Percentiles rank a stretch among this genome's conserved stretches.
These are phyloP conservation scores for Catocala nupta DNA, from an alignment of 2,888 invertebrate species.

Conservation along the genomic window DNA sequence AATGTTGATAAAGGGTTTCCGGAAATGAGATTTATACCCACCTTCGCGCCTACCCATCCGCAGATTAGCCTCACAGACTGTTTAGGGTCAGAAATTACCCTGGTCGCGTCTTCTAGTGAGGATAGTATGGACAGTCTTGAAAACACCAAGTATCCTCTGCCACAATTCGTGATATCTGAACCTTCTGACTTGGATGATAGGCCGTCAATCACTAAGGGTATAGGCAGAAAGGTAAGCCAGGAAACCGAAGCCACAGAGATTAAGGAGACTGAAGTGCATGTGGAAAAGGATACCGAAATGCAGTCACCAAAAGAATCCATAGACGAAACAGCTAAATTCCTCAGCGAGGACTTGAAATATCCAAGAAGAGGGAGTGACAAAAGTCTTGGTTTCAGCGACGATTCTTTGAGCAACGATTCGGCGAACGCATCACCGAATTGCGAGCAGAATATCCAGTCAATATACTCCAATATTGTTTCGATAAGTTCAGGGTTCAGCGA, in stretches of 20 bases:
- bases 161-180: constrained; percentile 91
- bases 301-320: constrained; percentile 69
- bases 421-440: constrained; percentile 86
- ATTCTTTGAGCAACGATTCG: constrained; percentile 91
- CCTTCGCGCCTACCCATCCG: constrained; percentile 87
- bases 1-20: constrained; percentile 45
- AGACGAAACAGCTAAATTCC: constrained; percentile 66
- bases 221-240: constrained; percentile 90
- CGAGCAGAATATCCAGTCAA: constrained; percentile 81
- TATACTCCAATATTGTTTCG: constrained; percentile 85
- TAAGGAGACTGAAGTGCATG: constrained; percentile 42
- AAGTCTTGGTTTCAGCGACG: constrained; percentile 91
- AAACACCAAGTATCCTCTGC: constrained; percentile 84
- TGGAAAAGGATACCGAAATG: constrained; percentile 73
- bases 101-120: constrained; percentile 92
- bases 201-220: constrained; percentile 94
- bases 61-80: constrained; percentile 98
- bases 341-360: constrained; percentile 78
- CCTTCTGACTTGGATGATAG: constrained; percentile 90
- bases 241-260: constrained; percentile 82
- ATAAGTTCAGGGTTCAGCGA: constrained; percentile 88
- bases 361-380: constrained; percentile 90
- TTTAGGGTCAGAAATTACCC: constrained; percentile 93
- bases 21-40: constrained; percentile 55
- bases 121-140: constrained; percentile 91